Evolutionary conservation across 2,797 vertebrate species (phyloP), one percentile per base, ranked within the genome.

Genomic region (Smutsia temminckii): DNA sequence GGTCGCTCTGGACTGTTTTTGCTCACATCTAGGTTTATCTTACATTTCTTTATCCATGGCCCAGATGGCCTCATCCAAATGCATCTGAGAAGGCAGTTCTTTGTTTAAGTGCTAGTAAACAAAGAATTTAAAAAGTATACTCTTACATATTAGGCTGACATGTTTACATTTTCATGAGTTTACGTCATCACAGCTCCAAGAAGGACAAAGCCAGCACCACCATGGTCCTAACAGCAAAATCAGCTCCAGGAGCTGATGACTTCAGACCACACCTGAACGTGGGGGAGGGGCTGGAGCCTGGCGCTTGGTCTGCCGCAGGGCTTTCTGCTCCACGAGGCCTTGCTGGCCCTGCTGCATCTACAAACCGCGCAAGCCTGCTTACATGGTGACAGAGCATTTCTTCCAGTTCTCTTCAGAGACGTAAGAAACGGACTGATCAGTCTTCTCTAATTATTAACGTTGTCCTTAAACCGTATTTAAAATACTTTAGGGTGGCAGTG

Each of bases 391-490:
- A 9, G 34, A 32, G 6, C 37, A 37, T 40, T 46, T 53, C 42
- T 46, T 5, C 13, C 12, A 0, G 4, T 13, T 53, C 55, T 37
- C 23, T 34, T 46, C 1, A 13, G 34, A 29, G 27, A 11, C 23
- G 0, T 46, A 25, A 34, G 42, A 49, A 13, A 37, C 27, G 17
- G 14, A 2, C 51, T 7, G 1, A 4, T 12, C 32, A 29, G 0
- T 37, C 13, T 20, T 6, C 11, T 25, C 57, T n/a, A 3, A 12
- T 3, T 34, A 12, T 51, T 42, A 0, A 17, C 55, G 7, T 37
- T 6, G 3, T 27, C 40, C 29, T 66, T 14, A 5, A 27, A 2
- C 34, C 34, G 1, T 32, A 1, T 1, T 57, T 25, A 32, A 37
- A n/a, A 13, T 42, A 6, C 20, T 16, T 63, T 18, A 4, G 3